Evolutionary conservation across 2,797 vertebrate species (phyloP), one percentile per base, ranked within the genome.

Genomic region (Danionella dracula): DNA sequence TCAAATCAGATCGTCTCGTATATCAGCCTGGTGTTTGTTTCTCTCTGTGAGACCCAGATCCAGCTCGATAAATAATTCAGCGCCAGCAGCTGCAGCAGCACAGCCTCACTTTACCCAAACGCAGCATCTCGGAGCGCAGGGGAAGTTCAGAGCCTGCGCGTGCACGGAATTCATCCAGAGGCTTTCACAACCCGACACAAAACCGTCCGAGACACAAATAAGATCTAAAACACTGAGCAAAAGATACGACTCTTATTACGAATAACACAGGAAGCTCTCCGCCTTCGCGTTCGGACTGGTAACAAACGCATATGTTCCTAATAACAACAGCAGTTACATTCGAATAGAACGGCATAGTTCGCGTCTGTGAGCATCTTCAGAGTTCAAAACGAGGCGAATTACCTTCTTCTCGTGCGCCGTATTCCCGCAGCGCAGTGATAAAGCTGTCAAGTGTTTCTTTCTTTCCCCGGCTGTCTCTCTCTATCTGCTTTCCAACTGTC

Each of bases 51-150:
- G 77, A 80, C 73, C 27, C n/a, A 40, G 41, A 13, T 44, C 79
- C 78, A 80, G 66, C 75, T 82, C 84, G 66, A 86, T 88, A 80
- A 86, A 90, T 88, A 84, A 90, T 90, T 87, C 83, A 89, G 68
- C 45, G 31, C 76, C 77, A 82, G 83, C 83, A 87, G 81, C 84
- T 76, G 79, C 84, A 75, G 40, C 73, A 75, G 60, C 62, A 64
- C 72, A 69, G 73, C 46, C 72, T 54, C 76, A 69, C 34, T 41
- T 35, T 71, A 53, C 71, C 59, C 73, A 57, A 59, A 42, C 7
- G 61, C 51, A 62, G 34, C 55, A 57, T 34, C 71, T 70, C 67
- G 80, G 83, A 84, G 83, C 80, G 76, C 66, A 80, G 79, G 45
- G 77, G 72, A 86, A 88, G 81, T 86, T 87, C 71, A 80, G 80